Percentiles rank a stretch among this genome's conserved stretches.
Conservation (phyloP, 2,797 vertebrate species). For the Chromobotia macracanthus region DNA sequence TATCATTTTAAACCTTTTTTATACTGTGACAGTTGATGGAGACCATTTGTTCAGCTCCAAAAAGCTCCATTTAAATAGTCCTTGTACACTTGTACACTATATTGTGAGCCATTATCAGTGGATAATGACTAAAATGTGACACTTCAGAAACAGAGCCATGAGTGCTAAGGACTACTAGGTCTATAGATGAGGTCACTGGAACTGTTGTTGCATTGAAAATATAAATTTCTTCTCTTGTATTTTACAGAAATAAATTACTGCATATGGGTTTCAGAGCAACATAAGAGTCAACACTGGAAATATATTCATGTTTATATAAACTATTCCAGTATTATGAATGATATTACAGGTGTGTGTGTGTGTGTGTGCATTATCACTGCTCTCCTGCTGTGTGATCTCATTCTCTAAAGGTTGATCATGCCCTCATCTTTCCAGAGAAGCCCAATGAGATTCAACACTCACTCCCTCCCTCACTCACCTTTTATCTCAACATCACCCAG, state of each 20-base stretch:
- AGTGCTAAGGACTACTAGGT: not conserved
- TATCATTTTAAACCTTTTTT: not conserved
- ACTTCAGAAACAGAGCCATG: not conserved
- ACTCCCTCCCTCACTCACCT: slow-evolving; percentile 17
- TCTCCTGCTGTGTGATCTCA: slow-evolving; percentile 40
- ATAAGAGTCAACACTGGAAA: not conserved
- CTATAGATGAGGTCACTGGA: not conserved
- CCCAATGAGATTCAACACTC: not conserved
- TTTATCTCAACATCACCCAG: slow-evolving; percentile 33
- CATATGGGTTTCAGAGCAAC: not conserved
- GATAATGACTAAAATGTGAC: too few species aligned
- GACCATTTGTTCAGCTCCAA: not conserved
- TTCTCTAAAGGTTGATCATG: slow-evolving; percentile 42
- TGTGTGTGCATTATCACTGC: not conserved
- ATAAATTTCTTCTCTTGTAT: not conserved
- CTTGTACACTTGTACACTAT: too few species aligned
- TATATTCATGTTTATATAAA: not conserved
- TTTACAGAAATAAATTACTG: not conserved
- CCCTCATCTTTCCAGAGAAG: slow-evolving; percentile 20
- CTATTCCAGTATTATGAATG: not conserved
- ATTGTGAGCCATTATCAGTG: too few species aligned
- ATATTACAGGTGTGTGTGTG: slow-evolving; percentile 5
- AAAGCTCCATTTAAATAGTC: too few species aligned
- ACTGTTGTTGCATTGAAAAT: not conserved
- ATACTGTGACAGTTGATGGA: not conserved